Evolutionary conservation across 2,888 invertebrate genomes (phyloP), one percentile per base, ranked within the genome.

Genomic region (Graphium colonna): DNA sequence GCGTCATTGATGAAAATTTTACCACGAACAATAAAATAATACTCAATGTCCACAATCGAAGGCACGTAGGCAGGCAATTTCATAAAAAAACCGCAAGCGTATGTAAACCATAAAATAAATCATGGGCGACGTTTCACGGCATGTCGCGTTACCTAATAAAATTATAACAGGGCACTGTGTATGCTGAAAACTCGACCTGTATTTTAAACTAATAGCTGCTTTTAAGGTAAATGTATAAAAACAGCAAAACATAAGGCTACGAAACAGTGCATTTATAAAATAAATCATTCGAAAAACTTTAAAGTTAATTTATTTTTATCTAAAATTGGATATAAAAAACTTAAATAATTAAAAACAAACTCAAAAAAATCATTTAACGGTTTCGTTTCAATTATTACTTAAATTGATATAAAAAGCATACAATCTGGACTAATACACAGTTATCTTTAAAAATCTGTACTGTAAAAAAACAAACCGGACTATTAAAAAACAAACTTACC

Each of bases 71-170:
- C 45, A 15, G 16, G 28, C 51, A 13, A 9, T 46, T 33, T 46
- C 46, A n/a, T 28, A 40, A 51, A 52, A 40, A 46, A 40, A 13
- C 45, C 39, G 40, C 45, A 45, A 31, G 45, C 31, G 28, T 51
- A 44, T 40, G 51, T 39, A 45, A 17, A 51, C 31, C 51, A 18
- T 51, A 51, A 52, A 52, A 52, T 52, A 52, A 52, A 47, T 52
- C 52, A 52, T 38, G 42, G 28, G 36, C 42, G 52, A 52, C 52
- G 26, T 47, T 52, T 52, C 52, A 52, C 52, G 38, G 52, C 46
- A 42, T 38, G 52, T 52, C 47, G 52, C 47, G 26, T 52, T 42
- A 47, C 46, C 47, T 52, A 47, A 52, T 52, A 52, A 52, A 52
- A 52, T 52, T 42, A 50, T 50, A 52, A 52, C 42, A 18, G 47